Base-by-base conservation (phyloP, 2,888 invertebrate species). In the Polyommatus icarus region DNA sequence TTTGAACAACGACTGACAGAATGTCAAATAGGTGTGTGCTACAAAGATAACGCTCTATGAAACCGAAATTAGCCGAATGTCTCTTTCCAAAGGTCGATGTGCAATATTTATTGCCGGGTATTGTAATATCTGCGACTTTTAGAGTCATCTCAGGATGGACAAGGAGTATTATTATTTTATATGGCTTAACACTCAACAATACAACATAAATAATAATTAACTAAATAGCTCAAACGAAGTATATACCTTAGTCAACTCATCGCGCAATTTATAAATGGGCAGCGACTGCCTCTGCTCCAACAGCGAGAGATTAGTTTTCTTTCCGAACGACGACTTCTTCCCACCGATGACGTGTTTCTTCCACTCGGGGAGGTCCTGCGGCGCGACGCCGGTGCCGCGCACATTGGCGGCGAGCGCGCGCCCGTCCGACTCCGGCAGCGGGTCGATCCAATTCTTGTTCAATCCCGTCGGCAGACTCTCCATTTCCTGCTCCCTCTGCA, bases 311-410 rank as follows among this genome's bases (percentile, higher is more conserved):
- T 98, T 99, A 0, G 99, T 99, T 89, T 99, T 99, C 90, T 98
- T 99, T 67, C 99, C 99, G 86, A 99, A 99, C 0, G 99, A 99
- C 0, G 99, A 99, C 88, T 99, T 99, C 88, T 99, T 98, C 0
- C 99, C 99, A 1, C 99, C 99, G 79, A 99, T 99, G 0, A 99
- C 98, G 86, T 99, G 99, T 85, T 99, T 99, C 90, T 99, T 99
- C 99, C 99, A 99, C 89, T 99, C 99, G 0, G 99, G 99, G 80
- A 99, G 94, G 86, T 99, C 99, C 87, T 97, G 97, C 0, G 96
- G 96, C 76, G 97, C 96, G 29, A 97, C 92, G 0, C 98, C 98
- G 36, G 98, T 96, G 0, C 98, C 98, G 76, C 98, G 94, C 95
- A 97, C 96, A 83, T 97, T 97, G 0, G 97, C 97, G 0, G 97